phyloP scores from a whole-genome alignment of 2,113 vertebrate species.

The Phalacrocorax carbo region DNA sequence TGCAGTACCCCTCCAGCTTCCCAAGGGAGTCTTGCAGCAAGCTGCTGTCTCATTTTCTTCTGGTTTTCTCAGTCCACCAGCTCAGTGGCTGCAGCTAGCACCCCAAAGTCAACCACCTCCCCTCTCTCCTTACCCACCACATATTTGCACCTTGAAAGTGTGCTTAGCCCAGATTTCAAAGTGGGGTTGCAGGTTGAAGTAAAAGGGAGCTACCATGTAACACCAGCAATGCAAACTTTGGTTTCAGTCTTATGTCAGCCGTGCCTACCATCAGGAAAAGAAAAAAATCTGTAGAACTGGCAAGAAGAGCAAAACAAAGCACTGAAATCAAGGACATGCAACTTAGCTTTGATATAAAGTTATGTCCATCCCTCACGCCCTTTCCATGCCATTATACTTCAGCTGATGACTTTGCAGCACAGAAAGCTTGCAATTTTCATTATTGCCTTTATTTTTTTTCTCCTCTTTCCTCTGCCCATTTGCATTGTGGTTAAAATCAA shows the following conservation, averaged over 20 bases:
- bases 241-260: neutral
- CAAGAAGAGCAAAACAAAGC: neutral
- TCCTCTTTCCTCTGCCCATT: neutral
- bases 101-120: accelerated
- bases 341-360: neutral
- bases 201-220: neutral
- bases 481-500: neutral
- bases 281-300: neutral
- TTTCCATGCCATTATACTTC: neutral
- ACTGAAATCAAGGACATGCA: neutral
- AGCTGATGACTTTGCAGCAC: neutral
- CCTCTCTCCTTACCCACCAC: neutral
- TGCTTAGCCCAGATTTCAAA: neutral
- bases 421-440: neutral
- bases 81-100: neutral
- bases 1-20: neutral
- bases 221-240: neutral
- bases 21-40: neutral
- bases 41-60: neutral
- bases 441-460: neutral
- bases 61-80: neutral
- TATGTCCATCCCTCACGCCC: neutral
- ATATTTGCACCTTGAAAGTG: neutral
- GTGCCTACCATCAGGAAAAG: neutral
- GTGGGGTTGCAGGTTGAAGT: neutral